Base-by-base conservation (phyloP, 2,113 vertebrate species). In the Tichodroma muraria region DNA sequence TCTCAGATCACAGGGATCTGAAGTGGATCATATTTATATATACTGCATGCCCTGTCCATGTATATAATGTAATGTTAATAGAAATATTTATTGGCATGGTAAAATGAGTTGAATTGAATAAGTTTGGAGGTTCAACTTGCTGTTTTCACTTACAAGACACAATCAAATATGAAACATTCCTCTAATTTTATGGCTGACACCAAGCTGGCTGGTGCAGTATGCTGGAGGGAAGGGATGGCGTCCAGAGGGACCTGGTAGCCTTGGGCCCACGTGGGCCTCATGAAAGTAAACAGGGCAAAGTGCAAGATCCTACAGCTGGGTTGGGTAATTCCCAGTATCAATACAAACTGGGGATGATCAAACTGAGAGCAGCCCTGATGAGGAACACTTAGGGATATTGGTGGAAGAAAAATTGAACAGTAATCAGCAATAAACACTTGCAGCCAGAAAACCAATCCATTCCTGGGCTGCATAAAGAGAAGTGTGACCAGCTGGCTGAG, bases 1-100 rank as follows among this genome's bases (percentile, higher is more conserved):
- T 80, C 13, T 49, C 42, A 69, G 24, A 59, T 4, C 0, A 0
- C 0, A 0, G 22, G 7, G 12, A 1, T 64, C 33, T 80, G 57
- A 52, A 21, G 6, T 24, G 5, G 42, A 56, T 73, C 0, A 1
- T 63, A 27, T 85, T 69, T 68, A 25, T 53, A 19, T 11, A 24
- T 54, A 59, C 50, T 60, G 23, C 3, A 13, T 35, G 11, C 3
- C 13, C 15, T 68, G 11, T 6, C 9, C 30, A 50, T 2, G 2
- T 11, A 19, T 21, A 42, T 45, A 49, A 66, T 19, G 37, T n/a
- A 37, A 40, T 53, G 8, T 53, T 53, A 56, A 45, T 25, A 70
- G 12, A 68, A 91, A 30, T 80, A 69, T 49, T 73, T 73, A 42
- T 88, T 80, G 64, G 4, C 8, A 15, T 0, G 4, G 14, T 66